Percentiles rank a stretch among this genome's conserved stretches.
Evolutionary conservation across 2,113 vertebrate genomes (phyloP).

Genomic region (Nestor notabilis): DNA sequence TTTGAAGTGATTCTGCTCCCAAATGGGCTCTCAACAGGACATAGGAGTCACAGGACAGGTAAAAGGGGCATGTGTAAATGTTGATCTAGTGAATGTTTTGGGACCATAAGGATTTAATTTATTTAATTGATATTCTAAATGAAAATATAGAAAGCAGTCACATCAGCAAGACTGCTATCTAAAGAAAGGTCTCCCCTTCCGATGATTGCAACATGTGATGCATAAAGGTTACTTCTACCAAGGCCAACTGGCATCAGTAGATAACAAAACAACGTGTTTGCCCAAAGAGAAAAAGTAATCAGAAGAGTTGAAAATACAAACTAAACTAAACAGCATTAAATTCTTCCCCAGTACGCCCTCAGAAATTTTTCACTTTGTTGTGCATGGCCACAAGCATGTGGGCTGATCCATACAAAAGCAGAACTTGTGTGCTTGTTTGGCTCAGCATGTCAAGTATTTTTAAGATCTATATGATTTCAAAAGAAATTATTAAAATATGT

Average conservation of each 20-base stretch:
- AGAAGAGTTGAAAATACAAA: not conserved
- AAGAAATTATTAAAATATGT: not conserved
- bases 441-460: not conserved
- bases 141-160: not conserved
- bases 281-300: not conserved
- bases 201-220: not conserved
- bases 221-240: not conserved
- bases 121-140: not conserved
- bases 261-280: not conserved
- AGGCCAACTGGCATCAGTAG: not conserved
- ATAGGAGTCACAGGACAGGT: not conserved
- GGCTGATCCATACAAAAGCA: not conserved
- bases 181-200: not conserved
- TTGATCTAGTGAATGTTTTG: not conserved
- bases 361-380: not conserved
- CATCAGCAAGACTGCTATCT: not conserved
- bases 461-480: not conserved
- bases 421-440: not conserved
- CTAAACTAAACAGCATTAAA: not conserved
- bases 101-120: not conserved
- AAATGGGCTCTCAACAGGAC: not conserved
- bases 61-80: not conserved
- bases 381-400: not conserved
- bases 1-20: not conserved
- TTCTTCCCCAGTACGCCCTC: not conserved